These are phyloP conservation scores for Eupithecia insigniata DNA, from an alignment of 2,888 invertebrate genomes.

Conservation along the genomic window DNA sequence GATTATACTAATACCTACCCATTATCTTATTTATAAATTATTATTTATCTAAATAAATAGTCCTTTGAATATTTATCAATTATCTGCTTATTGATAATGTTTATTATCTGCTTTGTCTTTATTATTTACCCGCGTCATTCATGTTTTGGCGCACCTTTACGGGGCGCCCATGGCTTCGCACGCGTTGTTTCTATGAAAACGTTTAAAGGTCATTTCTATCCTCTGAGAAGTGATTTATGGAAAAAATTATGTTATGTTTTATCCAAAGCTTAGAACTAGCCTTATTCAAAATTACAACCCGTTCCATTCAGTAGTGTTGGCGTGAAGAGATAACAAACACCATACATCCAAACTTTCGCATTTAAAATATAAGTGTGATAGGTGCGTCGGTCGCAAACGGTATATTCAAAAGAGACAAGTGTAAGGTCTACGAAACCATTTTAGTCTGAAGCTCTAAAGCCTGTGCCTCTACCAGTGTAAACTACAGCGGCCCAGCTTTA, in stretches of 20 bases:
- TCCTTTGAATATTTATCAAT: neutral
- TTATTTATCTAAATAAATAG: neutral
- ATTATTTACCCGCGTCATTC: neutral
- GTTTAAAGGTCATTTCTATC: too few species aligned
- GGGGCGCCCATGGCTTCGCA: too few species aligned
- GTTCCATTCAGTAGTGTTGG: too few species aligned
- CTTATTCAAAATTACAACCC: too few species aligned
- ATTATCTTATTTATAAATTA: conserved; percentile 6
- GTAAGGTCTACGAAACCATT: neutral
- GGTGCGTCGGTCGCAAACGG: neutral
- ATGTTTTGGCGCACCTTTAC: neutral
- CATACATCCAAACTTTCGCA: too few species aligned
- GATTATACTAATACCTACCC: conserved; percentile 2
- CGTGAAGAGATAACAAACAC: too few species aligned
- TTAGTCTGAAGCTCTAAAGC: neutral
- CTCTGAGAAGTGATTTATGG: too few species aligned
- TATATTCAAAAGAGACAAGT: neutral
- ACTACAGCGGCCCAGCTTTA: neutral
- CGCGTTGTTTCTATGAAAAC: too few species aligned
- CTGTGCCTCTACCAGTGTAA: neutral
- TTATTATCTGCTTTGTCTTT: neutral
- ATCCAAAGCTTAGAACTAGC: too few species aligned
- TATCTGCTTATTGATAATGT: neutral
- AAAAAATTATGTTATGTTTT: too few species aligned
- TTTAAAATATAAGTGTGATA: too few species aligned